phyloP scores from a whole-genome alignment of 2,888 invertebrate genomes.

The Melipona beecheii region DNA sequence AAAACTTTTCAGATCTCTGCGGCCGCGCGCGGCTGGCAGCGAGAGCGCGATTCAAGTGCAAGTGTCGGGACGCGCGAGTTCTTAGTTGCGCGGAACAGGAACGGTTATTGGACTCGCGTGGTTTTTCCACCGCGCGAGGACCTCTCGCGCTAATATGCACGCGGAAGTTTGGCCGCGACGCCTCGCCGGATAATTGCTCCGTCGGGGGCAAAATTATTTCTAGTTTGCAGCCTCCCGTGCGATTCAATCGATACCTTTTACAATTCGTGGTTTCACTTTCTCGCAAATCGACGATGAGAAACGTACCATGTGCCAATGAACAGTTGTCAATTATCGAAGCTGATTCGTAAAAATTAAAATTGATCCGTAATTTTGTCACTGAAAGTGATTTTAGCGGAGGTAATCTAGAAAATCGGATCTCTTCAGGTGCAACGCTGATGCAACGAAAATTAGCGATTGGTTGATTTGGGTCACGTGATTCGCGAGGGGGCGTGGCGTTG shows the following conservation, averaged over 20 bases:
- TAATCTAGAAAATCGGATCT: too few species aligned
- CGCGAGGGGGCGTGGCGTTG: too few species aligned
- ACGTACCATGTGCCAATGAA: too few species aligned
- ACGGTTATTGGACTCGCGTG: constrained; percentile 7
- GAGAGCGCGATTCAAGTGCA: neutral
- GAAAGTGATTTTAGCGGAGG: too few species aligned
- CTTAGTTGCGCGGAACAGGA: neutral
- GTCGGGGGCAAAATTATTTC: neutral
- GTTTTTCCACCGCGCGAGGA: constrained; percentile 6
- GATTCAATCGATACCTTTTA: neutral
- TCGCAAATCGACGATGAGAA: neutral
- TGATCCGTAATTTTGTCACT: too few species aligned
- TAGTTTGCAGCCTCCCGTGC: neutral
- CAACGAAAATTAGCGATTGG: too few species aligned
- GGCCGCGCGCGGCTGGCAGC: neutral
- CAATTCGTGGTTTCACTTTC: neutral
- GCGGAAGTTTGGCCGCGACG: neutral
- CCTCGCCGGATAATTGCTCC: constrained; percentile 13
- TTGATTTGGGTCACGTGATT: too few species aligned
- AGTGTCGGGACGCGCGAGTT: neutral
- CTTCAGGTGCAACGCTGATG: too few species aligned
- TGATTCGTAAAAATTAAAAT: too few species aligned
- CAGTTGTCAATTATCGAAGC: too few species aligned
- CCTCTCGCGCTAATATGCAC: neutral
- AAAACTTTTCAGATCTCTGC: constrained; percentile 23